Evolutionary conservation across 2,888 invertebrate genomes (phyloP).

Genomic region (Pharmacophagus antenor): DNA sequence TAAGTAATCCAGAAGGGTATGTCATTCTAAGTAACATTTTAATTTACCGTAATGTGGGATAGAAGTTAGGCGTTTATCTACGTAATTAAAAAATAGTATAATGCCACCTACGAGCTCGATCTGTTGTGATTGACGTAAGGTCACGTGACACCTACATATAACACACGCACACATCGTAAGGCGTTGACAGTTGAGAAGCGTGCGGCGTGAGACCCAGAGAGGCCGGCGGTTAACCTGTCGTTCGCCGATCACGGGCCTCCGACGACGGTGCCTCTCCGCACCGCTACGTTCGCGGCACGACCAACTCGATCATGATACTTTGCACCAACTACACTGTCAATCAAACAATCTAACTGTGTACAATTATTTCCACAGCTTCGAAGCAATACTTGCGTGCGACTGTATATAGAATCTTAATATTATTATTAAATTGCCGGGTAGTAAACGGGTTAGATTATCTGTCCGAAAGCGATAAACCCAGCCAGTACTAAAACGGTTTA

Average conservation of each 20-base stretch:
- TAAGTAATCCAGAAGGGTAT: too few relatives aligned
- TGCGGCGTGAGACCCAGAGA: slow-evolving; percentile 22
- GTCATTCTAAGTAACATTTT: too few relatives aligned
- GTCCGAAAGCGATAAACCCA: too few relatives aligned
- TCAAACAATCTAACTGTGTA: slow-evolving; percentile 38
- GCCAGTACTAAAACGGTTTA: too few relatives aligned
- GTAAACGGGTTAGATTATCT: not conserved
- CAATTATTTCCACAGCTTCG: slow-evolving; percentile 35
- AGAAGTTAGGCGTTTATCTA: too few relatives aligned
- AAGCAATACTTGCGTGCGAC: not conserved
- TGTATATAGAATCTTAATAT: not conserved
- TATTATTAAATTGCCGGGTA: not conserved
- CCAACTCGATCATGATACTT: slow-evolving; percentile 37
- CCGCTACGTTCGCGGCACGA: slow-evolving; percentile 37
- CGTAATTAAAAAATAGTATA: too few relatives aligned
- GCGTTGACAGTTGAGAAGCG: slow-evolving; percentile 32
- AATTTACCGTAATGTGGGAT: too few relatives aligned
- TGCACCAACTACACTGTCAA: slow-evolving; percentile 42
- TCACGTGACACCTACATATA: slow-evolving; percentile 7
- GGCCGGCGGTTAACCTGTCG: slow-evolving; percentile 28
- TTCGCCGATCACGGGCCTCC: slow-evolving; percentile 32
- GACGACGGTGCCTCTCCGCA: slow-evolving; percentile 40
- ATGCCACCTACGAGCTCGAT: not conserved
- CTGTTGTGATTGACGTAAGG: not conserved
- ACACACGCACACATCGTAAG: slow-evolving; percentile 15